Base-by-base conservation (phyloP, 2,888 invertebrate species). In the Epirrhoe tristata region DNA sequence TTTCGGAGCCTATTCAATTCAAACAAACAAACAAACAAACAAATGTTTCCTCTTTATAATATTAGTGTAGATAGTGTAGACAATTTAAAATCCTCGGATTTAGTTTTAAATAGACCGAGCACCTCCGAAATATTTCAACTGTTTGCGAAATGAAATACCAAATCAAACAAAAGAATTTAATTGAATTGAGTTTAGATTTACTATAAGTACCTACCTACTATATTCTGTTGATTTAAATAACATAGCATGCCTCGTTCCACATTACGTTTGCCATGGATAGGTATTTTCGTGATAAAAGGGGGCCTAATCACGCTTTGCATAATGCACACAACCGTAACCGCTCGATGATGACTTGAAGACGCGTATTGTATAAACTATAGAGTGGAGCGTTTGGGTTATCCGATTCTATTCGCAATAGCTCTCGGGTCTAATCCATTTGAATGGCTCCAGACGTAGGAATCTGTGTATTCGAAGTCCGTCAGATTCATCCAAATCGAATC, bases 391-490 rank as follows among this genome's bases (percentile, higher is more conserved):
- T 74, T 74, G 63, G 71, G 77, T 76, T 77, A 79, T 80, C 75
- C 73, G 73, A 77, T 72, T 77, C 74, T 74, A 72, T 77, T 79
- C 77, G 72, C 74, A 78, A 79, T 78, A 74, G 79, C 80, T 76
- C 77, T 81, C 72, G 73, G 74, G 81, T 80, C 79, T 82, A 82
- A 84, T 83, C 78, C 77, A 77, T 84, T 85, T 80, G 80, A 81
- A 78, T 75, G 78, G 75, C 74, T 79, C 67, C 79, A 79, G 78
- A 77, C 77, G 77, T 77, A 69, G 80, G 77, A 79, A 81, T 81
- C 76, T 79, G 79, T 83, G 80, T 81, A 82, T 81, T 12, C 73
- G 75, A 77, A 79, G 79, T 78, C 79, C 68, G 81, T 78, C 80
- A 78, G 78, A 73, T 77, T 76, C 78, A 75, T 76, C 75, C 74